Conservation (phyloP, 2,797 vertebrate species). For the Mormyrops boulengeri region DNA sequence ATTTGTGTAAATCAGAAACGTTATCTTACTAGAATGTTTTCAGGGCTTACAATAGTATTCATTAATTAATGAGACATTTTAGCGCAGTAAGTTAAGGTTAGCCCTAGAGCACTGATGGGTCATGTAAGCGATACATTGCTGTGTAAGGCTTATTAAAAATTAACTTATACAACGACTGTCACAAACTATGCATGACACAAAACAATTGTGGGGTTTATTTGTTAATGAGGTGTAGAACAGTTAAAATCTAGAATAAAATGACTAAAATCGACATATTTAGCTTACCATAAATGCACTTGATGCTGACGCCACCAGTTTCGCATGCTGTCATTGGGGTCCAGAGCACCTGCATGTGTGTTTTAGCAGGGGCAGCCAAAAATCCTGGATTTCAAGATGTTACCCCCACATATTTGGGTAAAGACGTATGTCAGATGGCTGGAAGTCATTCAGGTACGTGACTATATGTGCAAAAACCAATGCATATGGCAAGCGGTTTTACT, state of each 20-base stretch:
- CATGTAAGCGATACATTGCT: neutral
- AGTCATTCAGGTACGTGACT: neutral
- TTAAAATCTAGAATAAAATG: neutral
- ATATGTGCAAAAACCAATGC: too few species aligned
- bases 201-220: neutral
- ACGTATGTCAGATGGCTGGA: neutral
- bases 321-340: neutral
- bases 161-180: neutral
- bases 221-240: neutral
- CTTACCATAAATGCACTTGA: neutral
- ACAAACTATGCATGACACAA: neutral
- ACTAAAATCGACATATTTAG: neutral
- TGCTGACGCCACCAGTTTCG: neutral
- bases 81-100: neutral
- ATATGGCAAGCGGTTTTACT: neutral
- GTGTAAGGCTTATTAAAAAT: neutral
- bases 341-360: neutral
- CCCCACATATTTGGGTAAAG: neutral
- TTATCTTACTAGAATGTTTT: neutral
- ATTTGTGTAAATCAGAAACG: neutral
- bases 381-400: neutral
- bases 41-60: neutral
- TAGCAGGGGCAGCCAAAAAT: neutral
- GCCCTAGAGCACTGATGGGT: neutral
- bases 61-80: neutral